These are phyloP conservation scores for Cheilosia grossa DNA, from an alignment of 2,888 invertebrate species.

Conservation along the genomic window DNA sequence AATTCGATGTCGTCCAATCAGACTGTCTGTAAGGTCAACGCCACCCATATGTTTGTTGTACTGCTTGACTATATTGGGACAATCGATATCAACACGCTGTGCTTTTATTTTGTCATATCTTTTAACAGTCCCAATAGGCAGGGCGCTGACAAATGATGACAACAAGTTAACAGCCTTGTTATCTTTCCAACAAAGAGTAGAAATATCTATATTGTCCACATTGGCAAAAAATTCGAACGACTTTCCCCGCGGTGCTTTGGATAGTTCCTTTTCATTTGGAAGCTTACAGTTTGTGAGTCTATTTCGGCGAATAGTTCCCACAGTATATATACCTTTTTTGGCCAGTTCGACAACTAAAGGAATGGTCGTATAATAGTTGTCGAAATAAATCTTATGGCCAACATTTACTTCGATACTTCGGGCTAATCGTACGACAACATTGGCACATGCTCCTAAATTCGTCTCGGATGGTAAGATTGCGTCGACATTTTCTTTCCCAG, in stretches of 20 bases:
- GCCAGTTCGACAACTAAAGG: neutral
- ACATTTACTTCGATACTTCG: neutral
- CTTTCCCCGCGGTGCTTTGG: too few relatives aligned
- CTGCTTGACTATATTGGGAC: constrained; percentile 15
- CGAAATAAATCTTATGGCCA: constrained; percentile 7
- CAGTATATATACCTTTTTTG: constrained; percentile 1
- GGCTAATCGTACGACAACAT: too few relatives aligned
- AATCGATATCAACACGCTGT: constrained; percentile 17
- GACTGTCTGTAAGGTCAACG: neutral
- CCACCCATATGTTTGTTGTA: constrained; percentile 33
- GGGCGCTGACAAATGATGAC: constrained; percentile 12
- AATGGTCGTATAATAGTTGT: constrained; percentile 11
- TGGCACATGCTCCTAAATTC: too few relatives aligned
- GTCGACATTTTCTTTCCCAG: too few relatives aligned
- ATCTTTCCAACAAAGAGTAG: constrained; percentile 24
- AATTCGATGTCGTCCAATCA: too few relatives aligned
- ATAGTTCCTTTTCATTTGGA: constrained; percentile 3
- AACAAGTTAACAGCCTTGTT: constrained; percentile 17
- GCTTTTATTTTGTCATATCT: constrained; percentile 15
- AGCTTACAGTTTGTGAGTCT: constrained; percentile 8
- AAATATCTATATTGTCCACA: constrained; percentile 16
- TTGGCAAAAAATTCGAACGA: neutral
- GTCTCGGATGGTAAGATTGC: too few relatives aligned
- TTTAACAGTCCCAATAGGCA: constrained; percentile 6
- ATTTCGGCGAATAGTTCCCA: constrained; percentile 13